A percentile compares a stretch with the other conserved stretches of the same genome.
These are phyloP conservation scores for Bombylius major DNA, from an alignment of 2,888 invertebrate species.

Conservation along the genomic window DNA sequence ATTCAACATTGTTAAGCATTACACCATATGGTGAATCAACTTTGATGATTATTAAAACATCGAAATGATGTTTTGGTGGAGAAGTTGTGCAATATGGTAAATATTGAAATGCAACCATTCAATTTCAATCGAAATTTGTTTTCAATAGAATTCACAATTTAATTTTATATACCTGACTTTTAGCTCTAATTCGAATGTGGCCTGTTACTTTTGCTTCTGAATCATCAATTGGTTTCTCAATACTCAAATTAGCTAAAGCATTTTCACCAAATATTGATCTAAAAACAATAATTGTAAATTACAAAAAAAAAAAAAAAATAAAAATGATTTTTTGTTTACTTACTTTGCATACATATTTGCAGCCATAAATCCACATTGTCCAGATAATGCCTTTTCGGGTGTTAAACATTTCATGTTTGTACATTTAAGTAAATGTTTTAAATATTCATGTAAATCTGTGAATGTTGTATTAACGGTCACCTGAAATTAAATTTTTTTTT, in stretches of 20 bases:
- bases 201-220: conserved; percentile 83
- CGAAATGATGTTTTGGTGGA: too few relatives aligned
- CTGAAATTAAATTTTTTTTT: conserved; percentile 11
- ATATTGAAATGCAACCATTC: background rate
- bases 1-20: too few relatives aligned
- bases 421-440: conserved; percentile 79
- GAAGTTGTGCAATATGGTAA: too few relatives aligned
- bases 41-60: too few relatives aligned
- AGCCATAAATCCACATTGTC: conserved; percentile 99
- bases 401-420: conserved; percentile 99
- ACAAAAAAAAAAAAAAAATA: background rate
- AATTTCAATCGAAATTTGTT: conserved; percentile 3
- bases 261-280: conserved; percentile 96
- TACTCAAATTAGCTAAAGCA: conserved; percentile 95
- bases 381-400: conserved; percentile 89
- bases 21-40: too few relatives aligned
- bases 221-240: conserved; percentile 87
- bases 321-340: conserved; percentile 3
- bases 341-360: conserved; percentile 92
- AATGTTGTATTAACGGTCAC: conserved; percentile 82
- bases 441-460: conserved; percentile 83
- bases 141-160: background rate
- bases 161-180: conserved; percentile 67
- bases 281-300: background rate
- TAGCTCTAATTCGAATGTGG: conserved; percentile 95